Base-by-base conservation (phyloP, 2,888 invertebrate genomes). In the Apotomis capreana region DNA sequence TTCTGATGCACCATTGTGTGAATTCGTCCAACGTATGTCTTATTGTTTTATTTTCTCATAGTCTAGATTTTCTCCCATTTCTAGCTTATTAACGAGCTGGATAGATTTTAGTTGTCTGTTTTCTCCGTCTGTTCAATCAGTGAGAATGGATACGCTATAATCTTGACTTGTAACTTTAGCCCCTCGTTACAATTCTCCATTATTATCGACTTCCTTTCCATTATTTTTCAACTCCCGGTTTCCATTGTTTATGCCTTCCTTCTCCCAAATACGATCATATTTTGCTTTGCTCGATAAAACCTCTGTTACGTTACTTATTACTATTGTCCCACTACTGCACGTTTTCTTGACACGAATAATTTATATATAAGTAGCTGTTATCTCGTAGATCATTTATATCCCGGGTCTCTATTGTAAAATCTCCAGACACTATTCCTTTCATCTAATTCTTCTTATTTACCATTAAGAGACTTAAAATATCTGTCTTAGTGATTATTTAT, bases 1-100 rank as follows among this genome's bases (percentile, higher is more conserved):
- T 46, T 52, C 13, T 58, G 67, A 61, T 62, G 71, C 67, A 68
- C 61, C 44, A 61, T 57, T 62, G 61, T 71, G 40, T 61, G 37
- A 70, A 65, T 44, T 67, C 55, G 40, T 61, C 15, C 15, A 26
- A 37, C 65, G 55, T 55, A 55, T 65, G 65, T 44, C 12, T 49
- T 51, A 57, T 65, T 67, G 57, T 62, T 9, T 40, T 71, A n/a
- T 61, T 37, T 54, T 65, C 46, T 65, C 65, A 13, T 44, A 57
- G 54, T 51, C 57, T 37, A 2, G 46, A 40, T 57, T 57, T 57
- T 44, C 58, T 58, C n/a, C 52, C 36, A 58, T 58, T 36, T 46
- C 10, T 3, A 10, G 55, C 4, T 55, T 26, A 13, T 10, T 36
- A 37, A 10, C 49, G 10, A 10, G 5, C 49, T 10, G 10, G 9